These are phyloP conservation scores for Ptiloglossa arizonensis DNA, from an alignment of 1,140 invertebrate genomes.

Conservation along the genomic window DNA sequence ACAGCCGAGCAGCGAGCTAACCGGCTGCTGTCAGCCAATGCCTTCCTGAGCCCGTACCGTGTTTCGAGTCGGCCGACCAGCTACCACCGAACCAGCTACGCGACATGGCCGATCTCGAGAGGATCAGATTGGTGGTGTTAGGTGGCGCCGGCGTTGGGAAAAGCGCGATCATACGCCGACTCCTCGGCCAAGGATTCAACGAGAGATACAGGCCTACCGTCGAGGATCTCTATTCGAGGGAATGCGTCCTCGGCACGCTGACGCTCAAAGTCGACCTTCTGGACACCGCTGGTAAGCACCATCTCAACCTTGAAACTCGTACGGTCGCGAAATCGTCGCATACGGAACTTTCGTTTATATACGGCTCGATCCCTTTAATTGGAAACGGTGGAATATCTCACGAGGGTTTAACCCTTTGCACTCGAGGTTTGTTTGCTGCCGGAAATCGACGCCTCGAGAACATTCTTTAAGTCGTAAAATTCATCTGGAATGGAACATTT, in stretches of 20 bases:
- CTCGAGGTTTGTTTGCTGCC: too few species aligned
- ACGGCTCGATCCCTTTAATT: too few species aligned
- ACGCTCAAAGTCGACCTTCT: conserved; percentile 93
- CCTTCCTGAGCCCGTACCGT: conserved; percentile 28
- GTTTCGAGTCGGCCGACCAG: neutral
- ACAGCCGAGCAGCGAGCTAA: neutral
- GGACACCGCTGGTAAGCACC: conserved; percentile 87
- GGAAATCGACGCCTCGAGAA: too few species aligned
- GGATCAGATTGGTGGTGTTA: conserved; percentile 92
- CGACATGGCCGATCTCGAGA: conserved; percentile 88
- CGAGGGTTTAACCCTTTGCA: too few species aligned
- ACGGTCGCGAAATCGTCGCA: too few species aligned
- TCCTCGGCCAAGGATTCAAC: conserved; percentile 92
- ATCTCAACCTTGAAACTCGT: too few species aligned
- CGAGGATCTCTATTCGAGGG: conserved; percentile 93
- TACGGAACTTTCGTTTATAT: too few species aligned
- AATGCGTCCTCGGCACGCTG: conserved; percentile 90
- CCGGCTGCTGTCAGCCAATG: conserved; percentile 25
- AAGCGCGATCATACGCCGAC: conserved; percentile 92
- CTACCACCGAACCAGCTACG: neutral
- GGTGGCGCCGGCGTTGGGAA: conserved; percentile 93
- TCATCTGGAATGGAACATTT: too few species aligned
- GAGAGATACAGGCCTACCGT: conserved; percentile 94
- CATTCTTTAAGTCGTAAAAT: too few species aligned
- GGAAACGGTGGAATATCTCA: too few species aligned